These are phyloP conservation scores for Palaemon carinicauda DNA, from an alignment of 1,140 invertebrate species.

Conservation along the genomic window DNA sequence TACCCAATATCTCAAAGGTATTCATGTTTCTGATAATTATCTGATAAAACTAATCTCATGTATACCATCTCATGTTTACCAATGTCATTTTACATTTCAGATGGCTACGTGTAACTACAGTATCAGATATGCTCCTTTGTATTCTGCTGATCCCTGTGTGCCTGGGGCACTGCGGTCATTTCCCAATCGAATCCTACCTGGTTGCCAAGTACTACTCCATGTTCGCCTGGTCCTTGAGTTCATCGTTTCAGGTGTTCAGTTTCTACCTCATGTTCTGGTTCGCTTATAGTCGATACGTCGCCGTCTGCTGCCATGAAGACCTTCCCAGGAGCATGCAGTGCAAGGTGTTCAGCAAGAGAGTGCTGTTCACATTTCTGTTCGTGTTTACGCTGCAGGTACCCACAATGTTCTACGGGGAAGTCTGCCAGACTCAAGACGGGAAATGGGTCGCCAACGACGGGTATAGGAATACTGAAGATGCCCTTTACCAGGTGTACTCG, in stretches of 20 bases:
- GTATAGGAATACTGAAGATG: neutral
- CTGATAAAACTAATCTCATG: too few relatives aligned
- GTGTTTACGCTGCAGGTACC: constrained; percentile 20
- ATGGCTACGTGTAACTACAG: too few relatives aligned
- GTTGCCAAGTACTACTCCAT: constrained; percentile 26
- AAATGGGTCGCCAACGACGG: neutral
- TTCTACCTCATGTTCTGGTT: constrained; percentile 48
- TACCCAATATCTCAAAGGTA: too few relatives aligned
- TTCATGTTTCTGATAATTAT: too few relatives aligned
- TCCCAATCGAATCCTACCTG: too few relatives aligned
- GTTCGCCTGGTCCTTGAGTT: constrained; percentile 39
- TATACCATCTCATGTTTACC: too few relatives aligned
- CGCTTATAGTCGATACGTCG: constrained; percentile 34
- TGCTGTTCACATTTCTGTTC: neutral
- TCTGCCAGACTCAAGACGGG: neutral
- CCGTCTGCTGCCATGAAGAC: constrained; percentile 27
- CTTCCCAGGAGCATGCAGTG: constrained; percentile 10
- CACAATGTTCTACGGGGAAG: neutral
- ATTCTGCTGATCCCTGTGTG: too few relatives aligned
- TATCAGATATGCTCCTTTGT: too few relatives aligned
- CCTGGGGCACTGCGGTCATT: too few relatives aligned
- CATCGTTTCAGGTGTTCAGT: constrained; percentile 29
- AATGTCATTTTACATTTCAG: too few relatives aligned
- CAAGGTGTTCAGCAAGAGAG: neutral
- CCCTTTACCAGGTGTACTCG: constrained; percentile 7